Conservation (phyloP, 2,113 vertebrate genomes). For the Balaeniceps rex region DNA sequence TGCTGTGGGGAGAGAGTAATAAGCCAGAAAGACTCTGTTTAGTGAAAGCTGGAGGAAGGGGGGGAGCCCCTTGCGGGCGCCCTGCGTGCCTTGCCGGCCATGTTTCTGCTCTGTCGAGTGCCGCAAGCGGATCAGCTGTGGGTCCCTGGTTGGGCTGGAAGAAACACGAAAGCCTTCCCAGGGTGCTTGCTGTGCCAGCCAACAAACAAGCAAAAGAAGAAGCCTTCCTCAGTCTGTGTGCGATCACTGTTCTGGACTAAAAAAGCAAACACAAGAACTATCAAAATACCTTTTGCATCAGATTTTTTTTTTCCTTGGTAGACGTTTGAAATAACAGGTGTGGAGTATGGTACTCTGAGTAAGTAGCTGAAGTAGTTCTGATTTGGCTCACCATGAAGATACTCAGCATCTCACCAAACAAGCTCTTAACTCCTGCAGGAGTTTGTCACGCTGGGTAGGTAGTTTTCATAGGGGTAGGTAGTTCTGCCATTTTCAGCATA, state of each 20-base stretch:
- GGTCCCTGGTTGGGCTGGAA: background rate
- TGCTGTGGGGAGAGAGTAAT: slow-evolving; percentile 41
- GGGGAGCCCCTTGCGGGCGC: background rate
- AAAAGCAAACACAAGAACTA: background rate
- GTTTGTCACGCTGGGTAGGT: background rate
- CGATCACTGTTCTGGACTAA: background rate
- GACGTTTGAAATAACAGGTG: background rate
- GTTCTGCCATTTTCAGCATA: background rate
- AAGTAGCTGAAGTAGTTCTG: background rate
- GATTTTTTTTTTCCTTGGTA: background rate
- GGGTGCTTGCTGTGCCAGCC: background rate
- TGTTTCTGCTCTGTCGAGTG: background rate
- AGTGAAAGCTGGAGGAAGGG: background rate
- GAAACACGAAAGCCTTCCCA: background rate
- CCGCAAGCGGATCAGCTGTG: background rate
- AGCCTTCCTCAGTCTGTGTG: background rate
- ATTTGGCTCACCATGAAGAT: background rate
- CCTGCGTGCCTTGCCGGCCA: fast-evolving
- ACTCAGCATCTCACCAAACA: background rate
- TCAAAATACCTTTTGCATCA: background rate
- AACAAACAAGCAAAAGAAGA: background rate
- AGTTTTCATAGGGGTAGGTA: background rate
- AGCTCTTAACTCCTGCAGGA: background rate
- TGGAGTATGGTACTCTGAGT: background rate
- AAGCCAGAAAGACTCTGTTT: slow-evolving; percentile 15